Conservation (phyloP, 2,888 invertebrate species). For the Andrena praecox region DNA sequence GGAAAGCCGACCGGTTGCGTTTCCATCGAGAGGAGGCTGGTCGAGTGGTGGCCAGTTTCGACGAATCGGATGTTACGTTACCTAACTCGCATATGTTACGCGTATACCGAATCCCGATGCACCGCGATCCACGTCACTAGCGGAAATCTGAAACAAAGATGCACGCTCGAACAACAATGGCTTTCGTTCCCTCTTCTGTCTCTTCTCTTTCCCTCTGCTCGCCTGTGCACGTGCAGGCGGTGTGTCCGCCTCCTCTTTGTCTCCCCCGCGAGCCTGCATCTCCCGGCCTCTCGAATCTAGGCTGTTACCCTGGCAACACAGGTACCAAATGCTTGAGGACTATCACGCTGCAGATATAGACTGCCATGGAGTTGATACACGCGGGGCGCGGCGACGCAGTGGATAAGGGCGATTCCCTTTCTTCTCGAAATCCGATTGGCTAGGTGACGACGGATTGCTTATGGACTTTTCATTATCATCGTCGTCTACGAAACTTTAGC, state of each 20-base stretch:
- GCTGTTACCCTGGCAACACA: conserved; percentile 80
- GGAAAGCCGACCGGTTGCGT: background rate
- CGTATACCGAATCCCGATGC: background rate
- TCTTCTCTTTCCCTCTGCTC: conserved; percentile 32
- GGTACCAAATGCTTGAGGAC: conserved; percentile 50
- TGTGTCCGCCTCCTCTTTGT: conserved; percentile 33
- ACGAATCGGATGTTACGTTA: conserved; percentile 2
- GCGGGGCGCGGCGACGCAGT: background rate
- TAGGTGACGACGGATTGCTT: background rate
- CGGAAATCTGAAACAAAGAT: conserved; percentile 71
- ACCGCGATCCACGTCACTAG: conserved; percentile 34
- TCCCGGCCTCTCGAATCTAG: conserved; percentile 74
- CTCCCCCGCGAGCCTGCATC: conserved; percentile 34
- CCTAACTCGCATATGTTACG: background rate
- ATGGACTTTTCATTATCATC: background rate
- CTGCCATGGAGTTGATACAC: background rate
- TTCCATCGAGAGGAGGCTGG: background rate
- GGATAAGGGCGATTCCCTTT: background rate
- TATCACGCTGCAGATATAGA: background rate
- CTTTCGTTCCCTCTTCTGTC: conserved; percentile 30
- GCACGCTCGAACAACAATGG: conserved; percentile 48
- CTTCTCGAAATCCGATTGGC: background rate
- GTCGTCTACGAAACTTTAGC: background rate
- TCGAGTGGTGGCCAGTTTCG: conserved; percentile 1
- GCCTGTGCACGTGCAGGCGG: conserved; percentile 3